These are phyloP conservation scores for Podotricha telesiphe DNA, from an alignment of 2,888 invertebrate species.

Conservation along the genomic window DNA sequence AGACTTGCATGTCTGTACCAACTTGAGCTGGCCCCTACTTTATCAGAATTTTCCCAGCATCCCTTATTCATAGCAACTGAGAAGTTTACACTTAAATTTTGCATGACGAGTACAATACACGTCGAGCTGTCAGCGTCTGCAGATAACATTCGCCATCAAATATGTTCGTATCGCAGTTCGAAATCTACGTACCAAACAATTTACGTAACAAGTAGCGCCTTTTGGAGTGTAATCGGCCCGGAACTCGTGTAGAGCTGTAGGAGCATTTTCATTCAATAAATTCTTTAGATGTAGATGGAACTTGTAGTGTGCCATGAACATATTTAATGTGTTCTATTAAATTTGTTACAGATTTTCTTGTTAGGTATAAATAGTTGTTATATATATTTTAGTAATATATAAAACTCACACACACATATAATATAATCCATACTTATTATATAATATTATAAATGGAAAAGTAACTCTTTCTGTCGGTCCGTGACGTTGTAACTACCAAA, in stretches of 20 bases:
- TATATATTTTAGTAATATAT: too few species aligned
- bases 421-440: too few species aligned
- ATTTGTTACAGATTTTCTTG: neutral
- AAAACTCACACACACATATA: too few species aligned
- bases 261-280: neutral
- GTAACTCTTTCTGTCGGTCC: too few species aligned
- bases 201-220: conserved; percentile 16
- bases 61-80: conserved; percentile 12
- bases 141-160: conserved; percentile 22
- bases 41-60: neutral
- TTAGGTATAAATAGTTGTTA: neutral
- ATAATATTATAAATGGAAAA: too few species aligned
- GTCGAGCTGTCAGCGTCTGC: conserved; percentile 17
- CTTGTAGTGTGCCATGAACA: neutral
- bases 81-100: conserved; percentile 24
- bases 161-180: conserved; percentile 19
- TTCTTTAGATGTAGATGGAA: neutral
- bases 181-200: conserved; percentile 21
- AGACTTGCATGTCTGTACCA: neutral
- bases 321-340: too few species aligned
- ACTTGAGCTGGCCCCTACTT: neutral
- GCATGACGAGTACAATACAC: conserved; percentile 12
- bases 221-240: conserved; percentile 13
- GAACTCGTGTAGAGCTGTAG: neutral
- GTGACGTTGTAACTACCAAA: too few species aligned